Percentiles rank a stretch among this genome's conserved stretches.
phyloP scores from a whole-genome alignment of 2,888 invertebrate species.

The Yponomeuta sedellus region DNA sequence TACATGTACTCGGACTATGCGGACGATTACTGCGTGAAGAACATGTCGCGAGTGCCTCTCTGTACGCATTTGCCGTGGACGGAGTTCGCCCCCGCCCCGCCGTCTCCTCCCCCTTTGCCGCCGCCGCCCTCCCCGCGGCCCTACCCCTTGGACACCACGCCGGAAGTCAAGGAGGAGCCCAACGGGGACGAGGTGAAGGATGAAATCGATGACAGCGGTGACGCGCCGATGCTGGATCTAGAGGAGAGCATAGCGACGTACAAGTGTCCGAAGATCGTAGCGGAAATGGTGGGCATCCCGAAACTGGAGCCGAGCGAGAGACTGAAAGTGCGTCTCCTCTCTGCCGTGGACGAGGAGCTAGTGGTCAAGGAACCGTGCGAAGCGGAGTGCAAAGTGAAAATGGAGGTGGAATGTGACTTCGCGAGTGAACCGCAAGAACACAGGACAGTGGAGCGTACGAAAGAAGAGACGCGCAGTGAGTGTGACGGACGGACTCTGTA shows the following conservation, averaged over 20 bases:
- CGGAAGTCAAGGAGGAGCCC: conserved; percentile 20
- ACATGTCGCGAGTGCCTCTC: conserved; percentile 51
- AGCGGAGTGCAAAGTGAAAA: conserved; percentile 18
- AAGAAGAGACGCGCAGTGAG: conserved; percentile 29
- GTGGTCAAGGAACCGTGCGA: neutral
- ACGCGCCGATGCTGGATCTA: conserved; percentile 8
- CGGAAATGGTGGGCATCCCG: conserved; percentile 35
- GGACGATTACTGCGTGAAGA: conserved; percentile 65
- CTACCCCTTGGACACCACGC: conserved; percentile 40
- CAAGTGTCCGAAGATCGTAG: conserved; percentile 23
- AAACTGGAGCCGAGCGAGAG: conserved; percentile 51
- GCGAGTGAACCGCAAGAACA: conserved; percentile 43
- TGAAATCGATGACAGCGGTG: conserved; percentile 21
- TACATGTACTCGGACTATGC: conserved; percentile 71
- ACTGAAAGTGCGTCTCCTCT: conserved; percentile 48
- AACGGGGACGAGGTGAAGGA: conserved; percentile 22
- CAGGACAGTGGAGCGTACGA: conserved; percentile 64
- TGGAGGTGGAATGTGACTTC: conserved; percentile 27
- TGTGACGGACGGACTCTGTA: conserved; percentile 46
- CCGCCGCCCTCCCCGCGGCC: conserved; percentile 51
- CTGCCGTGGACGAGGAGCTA: conserved; percentile 39
- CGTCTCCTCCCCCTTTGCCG: conserved; percentile 50
- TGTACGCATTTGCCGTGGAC: conserved; percentile 53
- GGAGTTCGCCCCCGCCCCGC: conserved; percentile 58
- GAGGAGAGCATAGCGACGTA: conserved; percentile 20